Base-by-base conservation (phyloP, 2,797 vertebrate species). In the Megalops cyprinoides region DNA sequence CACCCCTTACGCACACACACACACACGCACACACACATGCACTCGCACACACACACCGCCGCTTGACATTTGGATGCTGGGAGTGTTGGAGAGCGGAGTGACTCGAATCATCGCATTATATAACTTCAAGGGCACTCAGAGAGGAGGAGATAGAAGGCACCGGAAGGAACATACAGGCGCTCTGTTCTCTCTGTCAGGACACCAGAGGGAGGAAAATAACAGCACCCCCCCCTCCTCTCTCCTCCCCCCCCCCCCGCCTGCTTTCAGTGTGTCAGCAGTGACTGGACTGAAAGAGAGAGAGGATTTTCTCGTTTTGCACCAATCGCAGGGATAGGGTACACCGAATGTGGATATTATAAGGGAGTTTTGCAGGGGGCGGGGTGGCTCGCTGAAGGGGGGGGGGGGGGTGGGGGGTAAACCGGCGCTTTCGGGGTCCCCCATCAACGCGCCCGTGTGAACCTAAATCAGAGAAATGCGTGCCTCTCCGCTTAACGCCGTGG, bases 51-150 rank as follows among this genome's bases (percentile, higher is more conserved):
- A n/a, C n/a, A n/a, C 58, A 80, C 53, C 71, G 25, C 25, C 20
- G 48, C n/a, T 75, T 73, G 75, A 73, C 62, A 69, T 67, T 77
- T 73, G 60, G 80, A 67, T 73, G 62, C 75, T 42, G 20, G 51
- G 44, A 55, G 73, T 69, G 48, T 53, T 42, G 9, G 48, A 55
- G 31, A 18, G 60, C 48, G 8, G 77, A 55, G 78, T 53, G 49
- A 71, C 46, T 56, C 34, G 31, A 8, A 39, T 65, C 23, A 15
- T 53, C 12, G 60, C 8, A 14, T 77, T 81, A 77, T 51, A 62
- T 81, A 77, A 81, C 51, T 69, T 69, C 80, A 77, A 77, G 80
- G 80, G 58, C 79, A 76, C 58, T 39, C 20, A 28, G 56, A 44
- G 74, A 55, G 48, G 48, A 34, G n/a, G 31, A 55, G 46, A 55